These are phyloP conservation scores for Corythornis vintsioides DNA, from an alignment of 2,113 vertebrate genomes.

Conservation along the genomic window DNA sequence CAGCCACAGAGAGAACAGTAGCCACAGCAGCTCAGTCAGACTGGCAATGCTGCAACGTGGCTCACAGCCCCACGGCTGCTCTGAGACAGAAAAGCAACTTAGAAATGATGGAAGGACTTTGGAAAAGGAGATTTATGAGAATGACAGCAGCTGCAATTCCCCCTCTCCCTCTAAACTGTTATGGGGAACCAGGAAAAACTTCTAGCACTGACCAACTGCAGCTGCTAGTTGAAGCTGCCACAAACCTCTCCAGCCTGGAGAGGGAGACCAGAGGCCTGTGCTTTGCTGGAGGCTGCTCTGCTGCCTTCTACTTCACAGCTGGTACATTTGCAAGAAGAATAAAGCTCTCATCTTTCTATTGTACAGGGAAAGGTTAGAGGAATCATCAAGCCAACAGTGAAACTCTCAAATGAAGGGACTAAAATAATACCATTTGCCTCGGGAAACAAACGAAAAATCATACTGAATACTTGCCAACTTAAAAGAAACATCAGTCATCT, in stretches of 20 bases:
- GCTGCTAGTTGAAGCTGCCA: not conserved
- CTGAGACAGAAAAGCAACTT: not conserved
- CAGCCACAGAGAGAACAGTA: too few relatives aligned
- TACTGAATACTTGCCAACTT: not conserved
- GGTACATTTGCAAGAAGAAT: not conserved
- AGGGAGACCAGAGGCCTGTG: not conserved
- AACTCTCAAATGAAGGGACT: not conserved
- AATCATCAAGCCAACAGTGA: not conserved
- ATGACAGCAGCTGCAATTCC: not conserved
- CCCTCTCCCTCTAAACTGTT: not conserved
- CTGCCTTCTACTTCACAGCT: not conserved
- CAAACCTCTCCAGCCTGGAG: not conserved
- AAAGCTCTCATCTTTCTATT: not conserved
- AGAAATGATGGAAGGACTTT: not conserved
- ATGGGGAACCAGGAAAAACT: not conserved
- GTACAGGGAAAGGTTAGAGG: not conserved
- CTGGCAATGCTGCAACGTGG: not conserved
- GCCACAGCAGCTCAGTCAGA: too few relatives aligned
- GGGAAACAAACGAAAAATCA: not conserved
- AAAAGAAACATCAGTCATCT: not conserved
- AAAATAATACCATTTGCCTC: not conserved
- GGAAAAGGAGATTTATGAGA: not conserved
- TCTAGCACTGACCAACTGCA: not conserved
- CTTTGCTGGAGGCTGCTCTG: not conserved
- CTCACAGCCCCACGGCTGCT: not conserved